phyloP scores from a whole-genome alignment of 2,797 vertebrate genomes.

The Chiroxiphia lanceolata region DNA sequence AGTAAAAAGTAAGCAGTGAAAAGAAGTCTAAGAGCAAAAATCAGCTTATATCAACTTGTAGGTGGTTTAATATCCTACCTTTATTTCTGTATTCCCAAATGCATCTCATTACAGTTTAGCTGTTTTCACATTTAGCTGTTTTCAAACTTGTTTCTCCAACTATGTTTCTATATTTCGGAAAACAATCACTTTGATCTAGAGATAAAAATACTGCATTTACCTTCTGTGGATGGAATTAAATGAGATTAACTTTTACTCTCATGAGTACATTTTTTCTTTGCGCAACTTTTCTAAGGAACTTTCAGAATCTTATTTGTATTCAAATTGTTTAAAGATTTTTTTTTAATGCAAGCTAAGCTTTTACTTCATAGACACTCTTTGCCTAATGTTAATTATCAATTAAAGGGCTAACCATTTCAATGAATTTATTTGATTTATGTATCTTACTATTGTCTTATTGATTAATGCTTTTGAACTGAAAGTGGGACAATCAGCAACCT shows the following conservation, averaged over 20 bases:
- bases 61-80: not conserved
- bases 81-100: not conserved
- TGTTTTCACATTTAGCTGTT: not conserved
- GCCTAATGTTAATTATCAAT: not conserved
- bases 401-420: not conserved
- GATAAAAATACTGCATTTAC: not conserved
- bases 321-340: not conserved
- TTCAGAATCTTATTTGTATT: not conserved
- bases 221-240: not conserved
- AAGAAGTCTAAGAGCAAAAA: not conserved
- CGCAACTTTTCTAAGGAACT: not conserved
- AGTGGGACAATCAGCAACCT: not conserved
- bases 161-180: not conserved
- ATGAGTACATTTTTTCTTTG: not conserved
- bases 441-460: not conserved
- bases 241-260: not conserved
- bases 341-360: not conserved
- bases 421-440: not conserved
- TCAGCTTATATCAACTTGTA: not conserved
- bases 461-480: not conserved
- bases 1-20: not conserved
- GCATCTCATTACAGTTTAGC: not conserved
- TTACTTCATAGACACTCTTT: not conserved
- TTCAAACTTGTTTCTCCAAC: not conserved
- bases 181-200: not conserved